Percentiles rank a stretch among this genome's conserved stretches.
Evolutionary conservation across 1,140 invertebrate genomes (phyloP).

Genomic region (Potamilus streckersoni): DNA sequence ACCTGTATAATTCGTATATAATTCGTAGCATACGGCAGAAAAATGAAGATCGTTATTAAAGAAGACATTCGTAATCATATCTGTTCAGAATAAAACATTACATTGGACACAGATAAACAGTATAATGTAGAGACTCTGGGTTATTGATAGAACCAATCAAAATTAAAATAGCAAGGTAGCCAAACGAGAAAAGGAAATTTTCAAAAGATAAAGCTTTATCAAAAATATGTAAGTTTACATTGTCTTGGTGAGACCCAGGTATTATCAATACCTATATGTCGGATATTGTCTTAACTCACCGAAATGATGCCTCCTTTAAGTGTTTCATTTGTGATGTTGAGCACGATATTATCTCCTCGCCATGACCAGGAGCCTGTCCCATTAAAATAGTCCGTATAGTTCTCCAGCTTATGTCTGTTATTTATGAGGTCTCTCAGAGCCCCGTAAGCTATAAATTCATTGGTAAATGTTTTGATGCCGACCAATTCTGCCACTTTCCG

Average conservation of each 20-base stretch:
- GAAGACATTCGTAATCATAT: too few species aligned
- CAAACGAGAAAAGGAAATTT: too few species aligned
- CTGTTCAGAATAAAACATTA: too few species aligned
- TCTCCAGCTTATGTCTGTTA: constrained; percentile 41
- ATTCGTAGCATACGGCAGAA: too few species aligned
- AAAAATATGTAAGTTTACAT: neutral
- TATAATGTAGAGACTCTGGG: too few species aligned
- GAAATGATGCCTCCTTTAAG: constrained; percentile 39
- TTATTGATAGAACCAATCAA: too few species aligned
- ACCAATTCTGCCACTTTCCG: constrained; percentile 62
- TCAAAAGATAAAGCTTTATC: too few species aligned
- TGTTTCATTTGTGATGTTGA: constrained; percentile 30
- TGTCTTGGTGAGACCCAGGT: neutral
- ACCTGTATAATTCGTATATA: too few species aligned
- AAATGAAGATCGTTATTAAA: too few species aligned
- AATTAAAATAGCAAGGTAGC: too few species aligned
- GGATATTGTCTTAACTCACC: constrained; percentile 23
- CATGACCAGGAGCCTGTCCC: constrained; percentile 30
- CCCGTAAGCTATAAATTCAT: constrained; percentile 66
- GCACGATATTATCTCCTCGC: constrained; percentile 32
- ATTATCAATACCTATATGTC: too few species aligned
- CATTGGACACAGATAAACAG: too few species aligned
- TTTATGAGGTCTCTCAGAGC: constrained; percentile 39
- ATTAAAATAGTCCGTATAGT: constrained; percentile 41
- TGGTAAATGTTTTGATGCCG: constrained; percentile 66